These are phyloP conservation scores for Carcharodon carcharias DNA, from an alignment of 2,797 vertebrate species.

Conservation along the genomic window DNA sequence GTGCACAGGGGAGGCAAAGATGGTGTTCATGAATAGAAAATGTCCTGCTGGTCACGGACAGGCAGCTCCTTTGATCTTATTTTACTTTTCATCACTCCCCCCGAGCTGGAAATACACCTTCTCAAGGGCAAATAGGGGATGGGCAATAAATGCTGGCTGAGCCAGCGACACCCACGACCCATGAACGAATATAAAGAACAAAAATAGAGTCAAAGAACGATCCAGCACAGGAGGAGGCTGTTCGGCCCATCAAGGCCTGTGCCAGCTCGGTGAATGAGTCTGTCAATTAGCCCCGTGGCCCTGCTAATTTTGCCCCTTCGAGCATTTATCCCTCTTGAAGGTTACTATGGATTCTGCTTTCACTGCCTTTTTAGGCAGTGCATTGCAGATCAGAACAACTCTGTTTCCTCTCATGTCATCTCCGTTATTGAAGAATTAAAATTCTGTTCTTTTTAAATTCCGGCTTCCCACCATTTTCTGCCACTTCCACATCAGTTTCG, in stretches of 20 bases:
- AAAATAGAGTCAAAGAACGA: not conserved
- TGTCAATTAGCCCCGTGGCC: not conserved
- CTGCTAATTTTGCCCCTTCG: not conserved
- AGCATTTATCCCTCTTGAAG: not conserved
- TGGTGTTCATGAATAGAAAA: not conserved
- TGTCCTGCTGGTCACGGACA: not conserved
- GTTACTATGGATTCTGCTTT: not conserved
- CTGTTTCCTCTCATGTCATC: not conserved
- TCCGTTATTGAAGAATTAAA: not conserved
- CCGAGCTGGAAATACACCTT: too few relatives aligned
- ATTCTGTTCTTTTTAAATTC: not conserved
- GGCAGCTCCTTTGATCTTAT: not conserved
- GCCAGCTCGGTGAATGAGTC: not conserved
- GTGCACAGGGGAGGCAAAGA: not conserved
- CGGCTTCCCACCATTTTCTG: not conserved
- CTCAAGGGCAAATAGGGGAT: too few relatives aligned
- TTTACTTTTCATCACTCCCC: not conserved
- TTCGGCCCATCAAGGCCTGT: not conserved
- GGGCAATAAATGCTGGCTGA: too few relatives aligned
- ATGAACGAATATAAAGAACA: too few relatives aligned
- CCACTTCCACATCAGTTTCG: not conserved
- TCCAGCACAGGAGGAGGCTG: not conserved
- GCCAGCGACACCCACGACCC: too few relatives aligned
- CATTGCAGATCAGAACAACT: not conserved
- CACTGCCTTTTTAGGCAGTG: not conserved